Conservation (phyloP, 2,113 vertebrate species). For the Lycocorax pyrrhopterus region DNA sequence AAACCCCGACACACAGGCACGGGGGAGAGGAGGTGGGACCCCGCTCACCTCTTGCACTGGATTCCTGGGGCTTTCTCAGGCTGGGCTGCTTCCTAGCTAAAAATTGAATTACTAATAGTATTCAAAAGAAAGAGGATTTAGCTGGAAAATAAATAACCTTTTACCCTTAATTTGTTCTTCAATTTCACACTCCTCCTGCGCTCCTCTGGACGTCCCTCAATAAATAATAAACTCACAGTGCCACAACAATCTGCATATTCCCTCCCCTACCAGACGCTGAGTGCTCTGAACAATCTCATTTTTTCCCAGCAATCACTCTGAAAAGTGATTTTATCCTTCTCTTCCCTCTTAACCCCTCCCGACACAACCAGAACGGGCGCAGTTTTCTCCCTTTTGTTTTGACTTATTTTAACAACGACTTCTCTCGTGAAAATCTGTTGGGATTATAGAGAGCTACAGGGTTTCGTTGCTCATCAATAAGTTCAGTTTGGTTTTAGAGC, state of each 20-base stretch:
- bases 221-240: background rate
- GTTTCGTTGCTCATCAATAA: background rate
- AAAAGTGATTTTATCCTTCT: background rate
- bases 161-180: constrained; percentile 34
- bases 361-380: background rate
- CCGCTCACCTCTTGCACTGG: rapidly evolving
- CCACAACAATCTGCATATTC: background rate
- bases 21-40: background rate
- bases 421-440: background rate
- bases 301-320: background rate
- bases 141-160: constrained; percentile 8
- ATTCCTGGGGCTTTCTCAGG: background rate
- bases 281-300: background rate
- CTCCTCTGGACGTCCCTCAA: background rate
- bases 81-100: background rate
- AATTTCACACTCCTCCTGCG: background rate
- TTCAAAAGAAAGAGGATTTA: background rate
- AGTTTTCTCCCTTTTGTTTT: background rate
- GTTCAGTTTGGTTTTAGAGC: background rate
- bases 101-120: background rate
- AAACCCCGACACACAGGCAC: background rate
- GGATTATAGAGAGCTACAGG: background rate
- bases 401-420: background rate
- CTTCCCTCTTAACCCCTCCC: background rate
- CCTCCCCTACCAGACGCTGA: background rate